Evolutionary conservation across 1,140 invertebrate genomes (phyloP).

Genomic region (Mya arenaria): DNA sequence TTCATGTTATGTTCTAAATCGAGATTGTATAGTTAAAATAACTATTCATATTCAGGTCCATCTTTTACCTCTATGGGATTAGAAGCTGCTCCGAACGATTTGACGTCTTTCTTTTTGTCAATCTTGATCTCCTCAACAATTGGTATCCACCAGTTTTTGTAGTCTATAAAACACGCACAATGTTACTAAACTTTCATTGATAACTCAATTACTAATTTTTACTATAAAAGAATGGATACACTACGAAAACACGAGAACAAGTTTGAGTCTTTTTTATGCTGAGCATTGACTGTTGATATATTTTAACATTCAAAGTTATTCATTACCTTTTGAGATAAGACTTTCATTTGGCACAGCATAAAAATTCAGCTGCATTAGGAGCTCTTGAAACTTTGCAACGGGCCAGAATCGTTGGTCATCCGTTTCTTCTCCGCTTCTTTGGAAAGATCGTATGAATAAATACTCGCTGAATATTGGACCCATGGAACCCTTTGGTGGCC

Average conservation of each 20-base stretch:
- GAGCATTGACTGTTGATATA: no score
- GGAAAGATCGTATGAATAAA: conserved; percentile 75
- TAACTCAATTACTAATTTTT: no score
- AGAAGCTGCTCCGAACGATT: no score
- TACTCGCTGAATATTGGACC: conserved; percentile 80
- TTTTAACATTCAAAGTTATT: no score
- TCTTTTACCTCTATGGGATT: no score
- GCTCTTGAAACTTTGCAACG: conserved; percentile 73
- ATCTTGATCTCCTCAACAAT: conserved; percentile 67
- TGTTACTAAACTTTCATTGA: no score
- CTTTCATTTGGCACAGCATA: conserved; percentile 62
- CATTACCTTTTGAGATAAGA: conserved; percentile 59
- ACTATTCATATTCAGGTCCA: no score
- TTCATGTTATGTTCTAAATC: no score
- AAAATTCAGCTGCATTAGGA: conserved; percentile 74
- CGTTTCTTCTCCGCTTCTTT: conserved; percentile 63
- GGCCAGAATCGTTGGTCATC: conserved; percentile 72
- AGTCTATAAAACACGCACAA: conserved; percentile 60
- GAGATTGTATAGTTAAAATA: no score
- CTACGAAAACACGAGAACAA: neutral
- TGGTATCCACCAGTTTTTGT: conserved; percentile 76
- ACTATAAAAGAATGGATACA: neutral
- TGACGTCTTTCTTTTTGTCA: conserved; percentile 56
- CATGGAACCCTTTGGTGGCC: conserved; percentile 78
- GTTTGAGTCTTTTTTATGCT: neutral